A percentile compares a stretch with the other conserved stretches of the same genome.
phyloP scores from a whole-genome alignment of 2,888 invertebrate species.

The Nomada hirtipes region DNA sequence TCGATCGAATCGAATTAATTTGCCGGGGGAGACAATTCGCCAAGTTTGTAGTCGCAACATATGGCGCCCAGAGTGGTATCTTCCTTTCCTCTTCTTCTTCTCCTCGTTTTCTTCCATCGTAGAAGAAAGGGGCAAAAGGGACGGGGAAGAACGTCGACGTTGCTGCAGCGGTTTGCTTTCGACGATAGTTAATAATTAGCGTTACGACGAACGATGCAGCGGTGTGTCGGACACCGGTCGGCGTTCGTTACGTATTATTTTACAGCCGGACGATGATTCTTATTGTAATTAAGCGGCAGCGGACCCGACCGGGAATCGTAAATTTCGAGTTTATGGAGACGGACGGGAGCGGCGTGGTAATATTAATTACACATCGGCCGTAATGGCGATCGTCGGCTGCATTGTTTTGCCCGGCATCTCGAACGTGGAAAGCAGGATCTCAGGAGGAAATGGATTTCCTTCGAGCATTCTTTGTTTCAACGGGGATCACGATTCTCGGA shows the following conservation, averaged over 20 bases:
- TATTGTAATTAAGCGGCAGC: conserved; percentile 50
- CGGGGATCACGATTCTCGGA: too few relatives aligned
- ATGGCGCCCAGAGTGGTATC: conserved; percentile 16
- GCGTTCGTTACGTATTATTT: conserved; percentile 56
- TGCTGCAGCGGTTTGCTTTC: conserved; percentile 25
- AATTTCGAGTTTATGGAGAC: conserved; percentile 56
- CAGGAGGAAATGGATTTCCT: neutral
- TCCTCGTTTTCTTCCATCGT: too few relatives aligned
- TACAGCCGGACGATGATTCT: conserved; percentile 57
- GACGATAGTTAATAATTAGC: conserved; percentile 53
- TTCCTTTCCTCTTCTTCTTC: too few relatives aligned
- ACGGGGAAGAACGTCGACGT: neutral
- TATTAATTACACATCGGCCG: conserved; percentile 36
- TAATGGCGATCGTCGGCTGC: conserved; percentile 16
- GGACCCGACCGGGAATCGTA: conserved; percentile 34
- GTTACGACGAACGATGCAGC: conserved; percentile 48
- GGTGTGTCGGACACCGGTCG: conserved; percentile 23
- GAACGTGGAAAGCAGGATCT: neutral
- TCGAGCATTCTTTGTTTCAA: too few relatives aligned
- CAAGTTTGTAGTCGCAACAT: conserved; percentile 16
- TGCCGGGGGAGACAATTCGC: neutral
- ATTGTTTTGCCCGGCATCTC: conserved; percentile 26
- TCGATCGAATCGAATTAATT: neutral
- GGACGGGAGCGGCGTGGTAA: conserved; percentile 31
- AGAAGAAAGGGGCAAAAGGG: neutral